A percentile compares a stretch with the other conserved stretches of the same genome.
Conservation (phyloP, 2,113 vertebrate species). For the Laterallus jamaicensis region DNA sequence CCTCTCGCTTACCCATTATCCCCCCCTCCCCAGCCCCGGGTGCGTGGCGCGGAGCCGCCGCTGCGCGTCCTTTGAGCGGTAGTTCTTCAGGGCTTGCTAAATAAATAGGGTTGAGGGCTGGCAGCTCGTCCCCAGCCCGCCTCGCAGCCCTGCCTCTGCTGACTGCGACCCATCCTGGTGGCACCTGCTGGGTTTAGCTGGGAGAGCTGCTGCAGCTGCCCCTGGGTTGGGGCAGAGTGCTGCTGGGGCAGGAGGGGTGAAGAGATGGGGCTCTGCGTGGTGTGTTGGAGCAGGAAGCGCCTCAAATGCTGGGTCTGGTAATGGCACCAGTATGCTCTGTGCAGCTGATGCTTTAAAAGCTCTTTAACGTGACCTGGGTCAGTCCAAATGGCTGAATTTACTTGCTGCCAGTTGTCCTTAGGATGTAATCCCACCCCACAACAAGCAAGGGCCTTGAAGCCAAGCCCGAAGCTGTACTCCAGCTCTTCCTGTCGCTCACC, state of each 20-base stretch:
- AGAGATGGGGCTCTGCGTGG: neutral
- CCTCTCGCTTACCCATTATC: no score
- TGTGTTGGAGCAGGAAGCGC: neutral
- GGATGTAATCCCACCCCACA: neutral
- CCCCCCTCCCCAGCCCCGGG: fast-evolving
- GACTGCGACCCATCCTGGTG: neutral
- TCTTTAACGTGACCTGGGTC: neutral
- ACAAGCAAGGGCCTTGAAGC: neutral
- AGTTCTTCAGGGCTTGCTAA: neutral
- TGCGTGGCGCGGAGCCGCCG: neutral
- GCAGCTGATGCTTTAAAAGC: neutral
- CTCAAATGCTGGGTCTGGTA: neutral
- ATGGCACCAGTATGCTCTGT: neutral
- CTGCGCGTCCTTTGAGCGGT: neutral
- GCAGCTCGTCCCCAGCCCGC: neutral
- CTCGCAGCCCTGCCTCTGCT: neutral
- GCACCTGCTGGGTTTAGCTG: neutral
- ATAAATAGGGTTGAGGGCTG: neutral
- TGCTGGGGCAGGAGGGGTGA: neutral
- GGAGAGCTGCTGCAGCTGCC: neutral
- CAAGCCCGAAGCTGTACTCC: neutral
- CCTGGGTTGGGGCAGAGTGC: neutral
- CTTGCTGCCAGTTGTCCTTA: neutral
- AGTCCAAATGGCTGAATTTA: neutral
- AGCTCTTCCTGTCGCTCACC: neutral